These are phyloP conservation scores for Hemaris fuciformis DNA, from an alignment of 2,888 invertebrate genomes.

Conservation along the genomic window DNA sequence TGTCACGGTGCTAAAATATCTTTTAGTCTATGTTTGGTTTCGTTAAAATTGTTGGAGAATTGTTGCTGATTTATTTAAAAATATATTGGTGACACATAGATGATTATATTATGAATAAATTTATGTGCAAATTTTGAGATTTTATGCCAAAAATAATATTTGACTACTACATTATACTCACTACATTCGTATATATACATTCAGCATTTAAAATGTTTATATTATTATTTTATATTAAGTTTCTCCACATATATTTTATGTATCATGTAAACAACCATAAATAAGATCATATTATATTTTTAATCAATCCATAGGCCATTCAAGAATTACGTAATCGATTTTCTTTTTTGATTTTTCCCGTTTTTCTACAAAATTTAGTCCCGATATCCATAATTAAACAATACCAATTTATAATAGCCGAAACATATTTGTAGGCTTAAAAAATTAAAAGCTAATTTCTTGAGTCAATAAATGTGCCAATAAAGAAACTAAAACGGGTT, in stretches of 20 bases:
- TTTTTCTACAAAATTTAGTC: too few species aligned
- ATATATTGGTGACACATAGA: background rate
- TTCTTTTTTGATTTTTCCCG: too few species aligned
- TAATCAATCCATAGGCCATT: too few species aligned
- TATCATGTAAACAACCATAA: background rate
- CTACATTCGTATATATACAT: background rate
- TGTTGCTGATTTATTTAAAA: background rate
- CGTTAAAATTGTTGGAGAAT: background rate
- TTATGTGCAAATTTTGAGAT: background rate
- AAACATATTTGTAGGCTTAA: too few species aligned
- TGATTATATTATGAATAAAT: background rate
- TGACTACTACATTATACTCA: background rate
- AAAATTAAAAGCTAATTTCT: too few species aligned
- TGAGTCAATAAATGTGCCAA: too few species aligned
- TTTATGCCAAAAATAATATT: background rate
- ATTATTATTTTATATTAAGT: background rate
- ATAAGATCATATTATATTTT: too few species aligned
- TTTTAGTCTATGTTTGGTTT: background rate
- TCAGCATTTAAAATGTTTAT: background rate
- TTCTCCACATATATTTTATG: background rate
- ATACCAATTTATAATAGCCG: too few species aligned
- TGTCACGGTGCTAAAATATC: conserved; percentile 5
- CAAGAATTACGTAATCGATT: too few species aligned
- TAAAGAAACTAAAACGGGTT: too few species aligned
- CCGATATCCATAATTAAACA: too few species aligned